A percentile compares a stretch with the other conserved stretches of the same genome.
Conservation (phyloP, 2,888 invertebrate genomes). For the Ochropleura leucogaster region DNA sequence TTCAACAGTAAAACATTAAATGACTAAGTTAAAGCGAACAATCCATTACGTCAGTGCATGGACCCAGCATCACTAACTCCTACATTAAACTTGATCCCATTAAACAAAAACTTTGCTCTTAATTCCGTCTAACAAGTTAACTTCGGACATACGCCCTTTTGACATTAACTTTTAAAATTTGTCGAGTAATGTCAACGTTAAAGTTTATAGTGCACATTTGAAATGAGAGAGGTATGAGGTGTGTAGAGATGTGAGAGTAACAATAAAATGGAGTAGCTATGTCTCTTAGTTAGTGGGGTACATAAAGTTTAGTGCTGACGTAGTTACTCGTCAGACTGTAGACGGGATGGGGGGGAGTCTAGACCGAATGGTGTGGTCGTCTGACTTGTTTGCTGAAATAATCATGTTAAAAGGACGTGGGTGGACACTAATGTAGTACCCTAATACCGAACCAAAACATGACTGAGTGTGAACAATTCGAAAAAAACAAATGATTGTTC, state of each 20-base stretch:
- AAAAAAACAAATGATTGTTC: neutral
- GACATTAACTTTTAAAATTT: constrained; percentile 76
- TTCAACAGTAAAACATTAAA: constrained; percentile 54
- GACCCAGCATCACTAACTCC: constrained; percentile 62
- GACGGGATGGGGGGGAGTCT: neutral
- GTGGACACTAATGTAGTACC: neutral
- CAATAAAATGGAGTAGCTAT: constrained; percentile 56
- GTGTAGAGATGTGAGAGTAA: constrained; percentile 27
- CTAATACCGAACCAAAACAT: neutral
- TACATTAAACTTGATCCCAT: constrained; percentile 81
- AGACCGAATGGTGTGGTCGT: constrained; percentile 17
- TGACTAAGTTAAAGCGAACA: constrained; percentile 41
- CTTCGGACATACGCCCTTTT: constrained; percentile 76
- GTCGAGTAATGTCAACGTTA: constrained; percentile 59
- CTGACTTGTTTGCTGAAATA: neutral
- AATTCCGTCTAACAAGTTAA: constrained; percentile 84
- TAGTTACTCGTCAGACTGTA: constrained; percentile 23
- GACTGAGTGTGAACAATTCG: neutral
- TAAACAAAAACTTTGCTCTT: constrained; percentile 86
- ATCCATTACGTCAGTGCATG: constrained; percentile 51
- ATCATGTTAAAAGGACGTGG: neutral
- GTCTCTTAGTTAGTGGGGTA: constrained; percentile 36
- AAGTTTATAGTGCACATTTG: constrained; percentile 61
- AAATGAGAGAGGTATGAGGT: constrained; percentile 27
- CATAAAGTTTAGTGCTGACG: constrained; percentile 42